phyloP scores from a whole-genome alignment of 2,888 invertebrate species.

The Scrobipalpa atriplicella region DNA sequence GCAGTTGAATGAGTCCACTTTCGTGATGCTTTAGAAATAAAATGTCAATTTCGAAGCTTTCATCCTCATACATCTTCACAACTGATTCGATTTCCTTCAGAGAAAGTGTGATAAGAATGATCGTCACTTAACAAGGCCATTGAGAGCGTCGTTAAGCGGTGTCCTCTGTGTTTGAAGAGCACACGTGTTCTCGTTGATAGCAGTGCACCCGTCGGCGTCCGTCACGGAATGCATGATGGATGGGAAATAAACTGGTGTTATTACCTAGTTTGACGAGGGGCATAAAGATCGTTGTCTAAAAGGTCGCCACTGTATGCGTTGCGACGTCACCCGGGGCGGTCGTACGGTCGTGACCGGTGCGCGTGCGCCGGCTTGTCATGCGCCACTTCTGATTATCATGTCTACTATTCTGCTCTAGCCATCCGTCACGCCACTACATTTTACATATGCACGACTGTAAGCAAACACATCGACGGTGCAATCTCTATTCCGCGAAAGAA shows the following conservation, averaged over 20 bases:
- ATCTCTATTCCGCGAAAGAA: conserved; percentile 1
- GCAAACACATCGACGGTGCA: neutral
- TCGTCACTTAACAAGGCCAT: conserved; percentile 52
- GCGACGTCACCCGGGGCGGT: conserved; percentile 59
- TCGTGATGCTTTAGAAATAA: conserved; percentile 15
- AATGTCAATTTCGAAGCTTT: conserved; percentile 16
- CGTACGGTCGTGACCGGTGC: conserved; percentile 67
- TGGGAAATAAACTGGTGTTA: conserved; percentile 60
- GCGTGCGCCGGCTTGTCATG: conserved; percentile 74
- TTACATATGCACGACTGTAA: conserved; percentile 33
- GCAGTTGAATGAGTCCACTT: conserved; percentile 15
- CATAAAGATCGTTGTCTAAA: conserved; percentile 58
- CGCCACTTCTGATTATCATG: conserved; percentile 76
- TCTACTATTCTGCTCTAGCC: conserved; percentile 46
- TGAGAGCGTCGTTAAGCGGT: conserved; percentile 58
- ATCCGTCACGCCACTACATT: conserved; percentile 55
- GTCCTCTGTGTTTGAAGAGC: conserved; percentile 56
- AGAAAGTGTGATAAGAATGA: conserved; percentile 44
- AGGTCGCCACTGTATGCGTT: conserved; percentile 45
- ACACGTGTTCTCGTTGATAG: conserved; percentile 57
- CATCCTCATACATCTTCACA: conserved; percentile 30
- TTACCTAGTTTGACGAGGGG: conserved; percentile 58
- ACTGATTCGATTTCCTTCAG: conserved; percentile 33
- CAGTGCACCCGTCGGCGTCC: conserved; percentile 57
- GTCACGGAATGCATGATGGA: conserved; percentile 61